Evolutionary conservation across 1,140 invertebrate genomes (phyloP), one percentile per base, ranked within the genome.

Genomic region (Anoplophora glabripennis): DNA sequence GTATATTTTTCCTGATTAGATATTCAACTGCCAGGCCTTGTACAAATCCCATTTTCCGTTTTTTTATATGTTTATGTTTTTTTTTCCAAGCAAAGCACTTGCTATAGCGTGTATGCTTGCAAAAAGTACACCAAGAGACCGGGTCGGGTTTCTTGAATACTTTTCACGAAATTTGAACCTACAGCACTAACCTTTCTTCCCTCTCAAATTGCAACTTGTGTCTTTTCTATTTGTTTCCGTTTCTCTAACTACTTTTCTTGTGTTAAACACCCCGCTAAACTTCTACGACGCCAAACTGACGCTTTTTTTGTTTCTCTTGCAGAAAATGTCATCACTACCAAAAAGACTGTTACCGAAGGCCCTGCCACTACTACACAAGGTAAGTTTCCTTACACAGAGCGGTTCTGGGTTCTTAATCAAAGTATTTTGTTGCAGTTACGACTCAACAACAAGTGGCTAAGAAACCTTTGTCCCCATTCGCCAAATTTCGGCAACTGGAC

Each of bases 401-500:
- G 37, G 47, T 49, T 12, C 38, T 28, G 3, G 5, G 5, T 28
- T 28, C 5, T 3, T 28, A 28, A 28, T 34, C n/a, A n/a, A n/a
- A n/a, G 15, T 48, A 51, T 72, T 62, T 52, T 69, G 68, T 80
- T 81, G 63, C 78, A 89, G 87, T 86, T 70, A 82, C 81, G 66
- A 85, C 73, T 77, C 75, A 80, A 80, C 80, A 69, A 53, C 72
- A 75, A 67, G 66, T 64, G 21, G 63, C 66, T 12, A 74, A 71
- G 68, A 89, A 89, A 75, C 83, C 87, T 57, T 82, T 89, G 70
- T 92, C 90, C 67, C 88, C 92, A 57, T 92, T 93, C 79, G 86
- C 89, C 72, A 93, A 93, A 80, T 94, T 94, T 80, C 86, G 88
- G 72, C 89, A 93, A 81, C 82, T 93, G 75, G 92, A 94, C 77